These are phyloP conservation scores for Nipponia nippon DNA, from an alignment of 2,113 vertebrate genomes.

Conservation along the genomic window DNA sequence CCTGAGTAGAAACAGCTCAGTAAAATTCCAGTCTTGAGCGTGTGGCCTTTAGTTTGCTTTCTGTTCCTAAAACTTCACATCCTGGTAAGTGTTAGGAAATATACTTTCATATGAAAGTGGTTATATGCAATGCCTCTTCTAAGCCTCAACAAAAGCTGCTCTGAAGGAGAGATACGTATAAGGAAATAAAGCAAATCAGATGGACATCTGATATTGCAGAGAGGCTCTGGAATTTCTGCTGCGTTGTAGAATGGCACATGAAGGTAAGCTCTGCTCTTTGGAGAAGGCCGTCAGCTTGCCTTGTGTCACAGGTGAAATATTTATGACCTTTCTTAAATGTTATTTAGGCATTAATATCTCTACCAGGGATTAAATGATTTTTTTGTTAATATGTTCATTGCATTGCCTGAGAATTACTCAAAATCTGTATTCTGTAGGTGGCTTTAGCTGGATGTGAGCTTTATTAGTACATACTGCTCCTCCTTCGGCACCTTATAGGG, in stretches of 20 bases:
- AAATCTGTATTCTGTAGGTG: neutral
- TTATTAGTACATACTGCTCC: neutral
- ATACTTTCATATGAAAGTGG: rapidly evolving
- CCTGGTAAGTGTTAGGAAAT: neutral
- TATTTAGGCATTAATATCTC: neutral
- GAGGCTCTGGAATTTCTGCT: neutral
- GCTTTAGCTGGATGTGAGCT: neutral
- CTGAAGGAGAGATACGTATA: neutral
- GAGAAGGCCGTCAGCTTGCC: neutral
- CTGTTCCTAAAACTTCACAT: neutral
- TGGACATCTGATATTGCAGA: neutral
- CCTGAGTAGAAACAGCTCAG: neutral
- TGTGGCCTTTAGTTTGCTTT: neutral
- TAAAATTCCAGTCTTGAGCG: slow-evolving; percentile 14
- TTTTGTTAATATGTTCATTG: neutral
- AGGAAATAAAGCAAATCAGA: neutral
- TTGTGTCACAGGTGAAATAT: neutral
- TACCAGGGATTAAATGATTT: neutral
- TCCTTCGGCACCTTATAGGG: neutral
- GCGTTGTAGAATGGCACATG: neutral
- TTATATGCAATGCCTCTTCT: neutral
- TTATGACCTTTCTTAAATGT: neutral
- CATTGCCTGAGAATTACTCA: neutral
- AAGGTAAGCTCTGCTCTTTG: neutral
- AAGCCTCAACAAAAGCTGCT: neutral